A percentile compares a stretch with the other conserved stretches of the same genome.
These are phyloP conservation scores for Sibirionetta formosa DNA, from an alignment of 2,797 vertebrate genomes.

Conservation along the genomic window DNA sequence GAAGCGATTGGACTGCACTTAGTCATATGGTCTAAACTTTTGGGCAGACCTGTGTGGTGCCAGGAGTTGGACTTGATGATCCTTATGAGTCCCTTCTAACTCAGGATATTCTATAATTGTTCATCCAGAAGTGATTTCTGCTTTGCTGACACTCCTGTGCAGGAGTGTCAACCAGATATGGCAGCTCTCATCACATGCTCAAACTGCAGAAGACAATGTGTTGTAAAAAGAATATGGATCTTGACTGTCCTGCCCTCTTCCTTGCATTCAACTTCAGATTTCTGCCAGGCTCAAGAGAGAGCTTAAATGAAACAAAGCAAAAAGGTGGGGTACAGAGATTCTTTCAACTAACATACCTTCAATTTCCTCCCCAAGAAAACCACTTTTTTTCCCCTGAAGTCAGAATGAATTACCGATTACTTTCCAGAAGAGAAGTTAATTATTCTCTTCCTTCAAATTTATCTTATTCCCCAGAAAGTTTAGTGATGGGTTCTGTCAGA, in stretches of 20 bases:
- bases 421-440: constrained; percentile 16
- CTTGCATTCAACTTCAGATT: background rate
- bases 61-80: no score
- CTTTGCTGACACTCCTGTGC: background rate
- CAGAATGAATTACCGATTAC: background rate
- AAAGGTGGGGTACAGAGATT: background rate
- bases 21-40: no score
- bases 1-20: no score
- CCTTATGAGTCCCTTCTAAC: no score
- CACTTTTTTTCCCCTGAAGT: background rate
- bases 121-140: constrained; percentile 10
- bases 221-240: background rate
- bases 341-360: background rate
- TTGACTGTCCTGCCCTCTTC: background rate
- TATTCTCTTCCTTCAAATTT: constrained; percentile 12
- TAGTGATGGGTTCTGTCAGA: background rate
- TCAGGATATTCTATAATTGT: background rate
- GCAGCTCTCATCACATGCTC: fast-evolving
- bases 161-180: background rate
- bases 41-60: no score
- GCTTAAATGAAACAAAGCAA: background rate
- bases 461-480: background rate
- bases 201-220: background rate
- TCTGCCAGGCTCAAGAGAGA: background rate
- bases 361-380: background rate